A percentile compares a stretch with the other conserved stretches of the same genome.
Conservation (phyloP, 1,140 invertebrate genomes). For the Panulirus ornatus region DNA sequence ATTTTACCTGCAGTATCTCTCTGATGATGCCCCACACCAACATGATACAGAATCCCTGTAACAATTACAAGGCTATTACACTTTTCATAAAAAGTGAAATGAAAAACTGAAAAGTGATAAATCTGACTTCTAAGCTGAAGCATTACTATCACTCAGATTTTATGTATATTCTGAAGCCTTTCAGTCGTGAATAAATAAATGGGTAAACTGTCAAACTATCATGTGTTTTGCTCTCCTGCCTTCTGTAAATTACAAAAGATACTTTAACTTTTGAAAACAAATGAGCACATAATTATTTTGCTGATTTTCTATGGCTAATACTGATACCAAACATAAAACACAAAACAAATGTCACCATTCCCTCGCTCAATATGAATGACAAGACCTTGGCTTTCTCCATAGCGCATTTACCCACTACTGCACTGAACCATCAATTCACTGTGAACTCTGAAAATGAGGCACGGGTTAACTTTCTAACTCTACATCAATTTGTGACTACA, state of each 20-base stretch:
- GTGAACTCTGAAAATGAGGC: constrained; percentile 64
- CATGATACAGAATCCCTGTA: background rate
- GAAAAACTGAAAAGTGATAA: background rate
- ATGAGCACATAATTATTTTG: background rate
- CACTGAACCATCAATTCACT: constrained; percentile 23
- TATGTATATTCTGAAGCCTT: background rate
- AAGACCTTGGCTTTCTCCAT: background rate
- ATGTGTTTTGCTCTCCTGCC: background rate
- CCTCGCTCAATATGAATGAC: background rate
- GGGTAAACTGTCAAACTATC: background rate
- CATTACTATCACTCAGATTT: background rate
- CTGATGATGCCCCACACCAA: background rate
- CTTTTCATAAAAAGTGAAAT: too few relatives aligned
- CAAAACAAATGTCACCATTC: background rate
- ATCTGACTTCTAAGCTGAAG: background rate
- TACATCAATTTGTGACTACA: constrained; percentile 58
- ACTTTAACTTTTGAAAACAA: background rate
- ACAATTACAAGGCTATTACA: too few relatives aligned
- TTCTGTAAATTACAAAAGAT: background rate
- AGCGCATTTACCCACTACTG: background rate
- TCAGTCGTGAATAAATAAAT: background rate
- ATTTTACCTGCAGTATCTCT: background rate
- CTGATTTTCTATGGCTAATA: background rate
- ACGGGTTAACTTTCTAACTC: constrained; percentile 56
- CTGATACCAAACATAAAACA: background rate